A percentile compares a stretch with the other conserved stretches of the same genome.
Conservation (phyloP, 2,888 invertebrate genomes). For the Panzeria rudis region DNA sequence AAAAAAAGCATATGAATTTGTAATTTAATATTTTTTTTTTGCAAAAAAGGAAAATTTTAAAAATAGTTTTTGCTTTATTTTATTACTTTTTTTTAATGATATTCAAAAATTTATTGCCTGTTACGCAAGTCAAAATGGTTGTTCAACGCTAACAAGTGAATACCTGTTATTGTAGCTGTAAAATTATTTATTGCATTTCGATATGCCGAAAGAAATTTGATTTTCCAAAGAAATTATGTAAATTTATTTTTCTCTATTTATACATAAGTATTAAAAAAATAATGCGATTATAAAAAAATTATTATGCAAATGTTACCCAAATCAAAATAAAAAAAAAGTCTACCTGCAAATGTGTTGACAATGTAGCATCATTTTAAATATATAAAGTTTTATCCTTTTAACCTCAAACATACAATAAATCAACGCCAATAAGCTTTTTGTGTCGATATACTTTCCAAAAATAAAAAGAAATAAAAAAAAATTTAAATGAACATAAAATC, state of each 20-base stretch:
- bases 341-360: conserved; percentile 14
- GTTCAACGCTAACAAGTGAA: conserved; percentile 8
- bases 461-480: not conserved
- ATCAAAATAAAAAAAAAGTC: not conserved
- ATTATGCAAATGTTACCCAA: not conserved
- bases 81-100: too few relatives aligned
- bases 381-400: conserved; percentile 53
- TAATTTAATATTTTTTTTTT: too few relatives aligned
- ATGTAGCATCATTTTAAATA: not conserved
- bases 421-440: conserved; percentile 37
- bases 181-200: conserved; percentile 35
- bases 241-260: conserved; percentile 30
- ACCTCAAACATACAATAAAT: conserved; percentile 56
- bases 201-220: conserved; percentile 32
- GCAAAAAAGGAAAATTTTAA: not conserved
- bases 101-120: too few relatives aligned
- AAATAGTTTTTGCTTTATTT: too few relatives aligned
- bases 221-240: conserved; percentile 41
- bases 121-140: too few relatives aligned
- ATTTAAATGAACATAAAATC: conserved; percentile 5
- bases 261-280: conserved; percentile 12
- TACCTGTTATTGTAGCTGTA: not conserved
- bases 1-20: too few relatives aligned
- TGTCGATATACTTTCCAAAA: too few relatives aligned
- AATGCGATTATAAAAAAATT: not conserved